phyloP scores from a whole-genome alignment of 2,888 invertebrate genomes.

The Watsonalla cultraria region DNA sequence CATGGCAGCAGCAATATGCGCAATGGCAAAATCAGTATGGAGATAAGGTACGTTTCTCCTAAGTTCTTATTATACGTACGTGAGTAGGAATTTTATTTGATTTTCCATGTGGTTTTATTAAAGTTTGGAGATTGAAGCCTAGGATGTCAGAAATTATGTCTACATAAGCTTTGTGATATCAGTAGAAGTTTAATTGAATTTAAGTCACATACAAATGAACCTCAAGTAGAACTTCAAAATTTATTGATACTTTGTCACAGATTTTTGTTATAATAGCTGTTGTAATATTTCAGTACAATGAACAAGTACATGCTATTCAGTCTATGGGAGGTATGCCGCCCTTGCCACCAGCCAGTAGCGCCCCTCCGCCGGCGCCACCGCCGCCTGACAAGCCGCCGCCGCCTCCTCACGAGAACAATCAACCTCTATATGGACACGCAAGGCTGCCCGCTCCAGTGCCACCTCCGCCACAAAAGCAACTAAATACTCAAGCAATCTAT shows the following conservation, averaged over 20 bases:
- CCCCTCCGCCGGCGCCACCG: conserved; percentile 39
- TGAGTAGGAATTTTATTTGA: no score
- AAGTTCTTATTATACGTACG: neutral
- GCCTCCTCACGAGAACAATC: conserved; percentile 66
- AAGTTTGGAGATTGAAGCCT: no score
- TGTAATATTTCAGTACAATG: conserved; percentile 50
- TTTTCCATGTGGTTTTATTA: no score
- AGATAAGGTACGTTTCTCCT: conserved; percentile 77
- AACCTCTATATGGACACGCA: conserved; percentile 47
- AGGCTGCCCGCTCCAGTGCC: conserved; percentile 26
- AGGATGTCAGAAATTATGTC: no score
- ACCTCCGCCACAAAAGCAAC: conserved; percentile 24
- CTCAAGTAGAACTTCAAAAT: no score
- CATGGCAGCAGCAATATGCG: conserved; percentile 88
- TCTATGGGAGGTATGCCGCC: conserved; percentile 42
- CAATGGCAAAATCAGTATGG: conserved; percentile 88
- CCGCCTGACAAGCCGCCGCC: conserved; percentile 47
- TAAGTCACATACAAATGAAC: no score
- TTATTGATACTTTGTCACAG: no score
- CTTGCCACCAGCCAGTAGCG: conserved; percentile 42
- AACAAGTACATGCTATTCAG: conserved; percentile 61
- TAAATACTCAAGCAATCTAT: conserved; percentile 12
- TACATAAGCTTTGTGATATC: no score
- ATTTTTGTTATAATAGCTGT: conserved; percentile 4
- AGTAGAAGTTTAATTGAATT: no score